phyloP scores from a whole-genome alignment of 2,888 invertebrate species.

The Heliconius charithonia region DNA sequence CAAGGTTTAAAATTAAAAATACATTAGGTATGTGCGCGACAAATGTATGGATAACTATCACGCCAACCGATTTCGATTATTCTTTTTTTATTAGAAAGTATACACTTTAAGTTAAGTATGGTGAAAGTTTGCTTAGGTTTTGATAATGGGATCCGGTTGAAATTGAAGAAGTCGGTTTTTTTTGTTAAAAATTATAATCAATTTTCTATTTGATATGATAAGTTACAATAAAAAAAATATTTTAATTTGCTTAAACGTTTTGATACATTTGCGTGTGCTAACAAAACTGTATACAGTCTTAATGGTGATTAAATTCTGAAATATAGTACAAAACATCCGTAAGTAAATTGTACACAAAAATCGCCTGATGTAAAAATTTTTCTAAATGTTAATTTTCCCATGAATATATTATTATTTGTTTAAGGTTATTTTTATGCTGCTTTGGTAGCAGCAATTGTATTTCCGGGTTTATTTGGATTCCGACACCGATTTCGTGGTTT shows the following conservation, averaged over 20 bases:
- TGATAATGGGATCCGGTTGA: too few species aligned
- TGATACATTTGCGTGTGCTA: background rate
- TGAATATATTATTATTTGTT: constrained; percentile 16
- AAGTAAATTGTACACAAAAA: background rate
- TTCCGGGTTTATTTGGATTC: constrained; percentile 81
- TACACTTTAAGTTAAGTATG: too few species aligned
- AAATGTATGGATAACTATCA: too few species aligned
- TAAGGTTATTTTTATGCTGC: constrained; percentile 53
- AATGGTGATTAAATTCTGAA: background rate
- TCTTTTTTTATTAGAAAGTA: too few species aligned
- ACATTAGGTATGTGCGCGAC: too few species aligned
- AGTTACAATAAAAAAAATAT: too few species aligned
- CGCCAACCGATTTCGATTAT: too few species aligned
- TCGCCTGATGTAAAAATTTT: background rate
- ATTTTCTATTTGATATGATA: too few species aligned
- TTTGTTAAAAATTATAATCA: too few species aligned
- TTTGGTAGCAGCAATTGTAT: constrained; percentile 70
- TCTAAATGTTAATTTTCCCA: constrained; percentile 7
- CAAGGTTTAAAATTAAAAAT: too few species aligned
- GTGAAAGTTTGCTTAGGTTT: too few species aligned
- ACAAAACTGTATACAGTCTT: background rate
- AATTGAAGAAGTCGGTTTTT: too few species aligned
- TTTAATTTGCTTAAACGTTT: background rate
- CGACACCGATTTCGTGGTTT: constrained; percentile 82
- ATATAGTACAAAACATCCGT: background rate